phyloP scores from a whole-genome alignment of 2,797 vertebrate species.

The Xiphophorus birchmanni region DNA sequence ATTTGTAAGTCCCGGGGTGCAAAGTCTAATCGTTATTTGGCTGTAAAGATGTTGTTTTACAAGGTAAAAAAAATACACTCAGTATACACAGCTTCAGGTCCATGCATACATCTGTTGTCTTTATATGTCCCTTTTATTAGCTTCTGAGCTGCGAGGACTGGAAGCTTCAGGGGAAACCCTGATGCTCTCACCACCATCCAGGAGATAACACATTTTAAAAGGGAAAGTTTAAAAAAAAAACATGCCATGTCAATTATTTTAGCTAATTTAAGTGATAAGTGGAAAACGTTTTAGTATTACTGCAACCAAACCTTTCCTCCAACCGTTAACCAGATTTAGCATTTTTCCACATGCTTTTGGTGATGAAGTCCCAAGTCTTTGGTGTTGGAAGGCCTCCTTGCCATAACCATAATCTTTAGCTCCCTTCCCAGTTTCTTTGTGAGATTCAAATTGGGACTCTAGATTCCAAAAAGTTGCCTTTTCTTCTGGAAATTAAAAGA shows the following conservation, averaged over 20 bases:
- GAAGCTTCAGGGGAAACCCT: not conserved
- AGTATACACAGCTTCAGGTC: not conserved
- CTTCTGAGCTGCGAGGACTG: not conserved
- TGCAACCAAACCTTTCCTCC: not conserved
- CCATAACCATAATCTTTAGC: not conserved
- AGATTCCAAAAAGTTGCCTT: not conserved
- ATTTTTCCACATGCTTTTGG: not conserved
- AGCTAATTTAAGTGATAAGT: not conserved
- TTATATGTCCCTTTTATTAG: not conserved
- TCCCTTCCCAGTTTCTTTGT: not conserved
- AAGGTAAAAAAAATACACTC: slow-evolving; percentile 1
- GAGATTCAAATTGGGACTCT: not conserved
- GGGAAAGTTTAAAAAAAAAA: not conserved
- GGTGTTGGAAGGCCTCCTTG: not conserved
- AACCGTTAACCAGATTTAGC: not conserved
- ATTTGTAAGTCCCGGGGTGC: slow-evolving; percentile 6
- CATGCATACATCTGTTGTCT: not conserved
- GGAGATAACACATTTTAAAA: not conserved
- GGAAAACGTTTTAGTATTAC: not conserved
- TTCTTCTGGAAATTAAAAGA: not conserved
- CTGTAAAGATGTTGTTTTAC: not conserved
- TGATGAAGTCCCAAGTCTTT: not conserved
- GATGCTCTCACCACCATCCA: not conserved
- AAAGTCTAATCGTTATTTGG: slow-evolving; percentile 18
- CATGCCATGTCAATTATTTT: not conserved